phyloP scores from a whole-genome alignment of 2,888 invertebrate genomes.

The Teleiodes luculella region DNA sequence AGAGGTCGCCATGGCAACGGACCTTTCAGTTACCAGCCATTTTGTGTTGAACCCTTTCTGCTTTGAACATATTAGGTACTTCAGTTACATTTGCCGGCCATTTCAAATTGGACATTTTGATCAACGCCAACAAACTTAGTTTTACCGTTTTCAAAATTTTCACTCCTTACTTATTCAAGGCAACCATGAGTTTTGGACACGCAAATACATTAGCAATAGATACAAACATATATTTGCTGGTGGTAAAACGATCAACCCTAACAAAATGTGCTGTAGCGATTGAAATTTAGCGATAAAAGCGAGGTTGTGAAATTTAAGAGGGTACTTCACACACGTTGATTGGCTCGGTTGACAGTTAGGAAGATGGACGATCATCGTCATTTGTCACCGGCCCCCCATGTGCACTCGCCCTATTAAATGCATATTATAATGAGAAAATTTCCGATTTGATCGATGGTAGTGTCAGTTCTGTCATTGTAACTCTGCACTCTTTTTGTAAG shows the following conservation, averaged over 20 bases:
- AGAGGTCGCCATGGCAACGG: slow-evolving; percentile 40
- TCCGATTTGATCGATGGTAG: slow-evolving; percentile 32
- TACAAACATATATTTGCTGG: slow-evolving; percentile 1
- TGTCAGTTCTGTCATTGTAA: slow-evolving; percentile 12
- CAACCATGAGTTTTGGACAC: neutral
- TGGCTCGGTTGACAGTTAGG: slow-evolving; percentile 72
- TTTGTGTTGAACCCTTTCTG: slow-evolving; percentile 32
- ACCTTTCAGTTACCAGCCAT: slow-evolving; percentile 38
- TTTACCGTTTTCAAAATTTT: slow-evolving; percentile 22
- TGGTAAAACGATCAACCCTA: too few species aligned
- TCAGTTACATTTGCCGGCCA: slow-evolving; percentile 41
- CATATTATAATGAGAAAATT: slow-evolving; percentile 64
- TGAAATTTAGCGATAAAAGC: slow-evolving; percentile 2
- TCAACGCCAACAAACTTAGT: slow-evolving; percentile 29
- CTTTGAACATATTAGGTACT: slow-evolving; percentile 27
- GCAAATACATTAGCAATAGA: neutral
- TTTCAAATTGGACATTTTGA: slow-evolving; percentile 34
- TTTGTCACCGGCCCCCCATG: slow-evolving; percentile 67
- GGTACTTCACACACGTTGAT: slow-evolving; percentile 67
- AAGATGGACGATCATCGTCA: slow-evolving; percentile 72
- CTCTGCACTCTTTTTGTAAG: neutral
- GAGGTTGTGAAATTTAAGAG: slow-evolving; percentile 36
- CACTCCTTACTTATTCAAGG: neutral
- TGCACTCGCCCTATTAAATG: slow-evolving; percentile 68
- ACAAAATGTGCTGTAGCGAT: slow-evolving; percentile 2